Percentiles rank a stretch among this genome's conserved stretches.
These are phyloP conservation scores for Lepisosteus oculatus DNA, from an alignment of 2,113 vertebrate species.

Conservation along the genomic window DNA sequence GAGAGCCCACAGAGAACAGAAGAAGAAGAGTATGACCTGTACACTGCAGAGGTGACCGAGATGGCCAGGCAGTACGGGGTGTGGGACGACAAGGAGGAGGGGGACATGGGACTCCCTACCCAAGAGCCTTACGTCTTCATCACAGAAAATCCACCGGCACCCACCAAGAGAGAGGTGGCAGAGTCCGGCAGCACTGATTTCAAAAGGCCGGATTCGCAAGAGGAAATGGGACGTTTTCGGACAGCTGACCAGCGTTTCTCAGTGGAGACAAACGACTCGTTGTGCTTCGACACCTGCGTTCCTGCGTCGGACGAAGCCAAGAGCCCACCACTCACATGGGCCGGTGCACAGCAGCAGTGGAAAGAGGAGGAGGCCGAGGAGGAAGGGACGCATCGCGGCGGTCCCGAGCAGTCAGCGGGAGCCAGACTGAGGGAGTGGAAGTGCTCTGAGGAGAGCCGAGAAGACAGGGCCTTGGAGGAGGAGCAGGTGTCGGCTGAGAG, in stretches of 20 bases:
- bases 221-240: not conserved
- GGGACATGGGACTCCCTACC: constrained; percentile 44
- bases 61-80: constrained; percentile 56
- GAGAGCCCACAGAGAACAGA: constrained; percentile 5
- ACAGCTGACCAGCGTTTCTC: constrained; percentile 49
- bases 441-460: not conserved
- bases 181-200: not conserved
- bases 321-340: constrained; percentile 29
- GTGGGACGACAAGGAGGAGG: constrained; percentile 59
- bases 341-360: constrained; percentile 17
- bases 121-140: constrained; percentile 40
- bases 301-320: constrained; percentile 28
- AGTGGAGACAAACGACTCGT: constrained; percentile 49
- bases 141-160: constrained; percentile 12
- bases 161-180: not conserved
- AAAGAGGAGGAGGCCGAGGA: constrained; percentile 42
- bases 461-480: not conserved
- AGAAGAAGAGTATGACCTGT: constrained; percentile 41
- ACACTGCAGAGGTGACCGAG: constrained; percentile 51
- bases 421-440: not conserved
- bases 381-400: not conserved
- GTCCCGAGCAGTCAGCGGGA: constrained; percentile 29
- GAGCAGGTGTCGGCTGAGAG: not conserved
- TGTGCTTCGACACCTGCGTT: constrained; percentile 44
- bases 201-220: not conserved